Percentiles rank a stretch among this genome's conserved stretches.
phyloP scores from a whole-genome alignment of 2,113 vertebrate species.

The cattle (Bos taurus) region DNA sequence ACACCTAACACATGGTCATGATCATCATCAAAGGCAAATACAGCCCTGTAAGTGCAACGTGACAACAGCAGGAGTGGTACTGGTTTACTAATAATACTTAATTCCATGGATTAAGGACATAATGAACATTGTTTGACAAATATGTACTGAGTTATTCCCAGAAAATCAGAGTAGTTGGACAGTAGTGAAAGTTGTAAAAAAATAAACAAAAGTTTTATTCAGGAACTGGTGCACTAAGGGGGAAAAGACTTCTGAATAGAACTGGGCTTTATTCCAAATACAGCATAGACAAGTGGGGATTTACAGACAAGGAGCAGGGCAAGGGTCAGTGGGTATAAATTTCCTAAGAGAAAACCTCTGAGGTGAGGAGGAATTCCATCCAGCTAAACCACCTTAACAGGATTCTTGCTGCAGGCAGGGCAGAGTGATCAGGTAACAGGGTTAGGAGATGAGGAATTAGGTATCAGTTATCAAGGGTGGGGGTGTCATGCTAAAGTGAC shows the following conservation, averaged over 20 bases:
- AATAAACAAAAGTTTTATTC: background rate
- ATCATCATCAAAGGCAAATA: slow-evolving; percentile 22
- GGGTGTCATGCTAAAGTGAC: background rate
- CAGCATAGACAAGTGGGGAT: background rate
- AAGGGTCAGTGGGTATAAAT: background rate
- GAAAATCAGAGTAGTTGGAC: background rate
- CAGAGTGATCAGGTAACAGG: background rate
- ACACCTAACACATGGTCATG: background rate
- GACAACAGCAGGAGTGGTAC: background rate
- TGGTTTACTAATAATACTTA: background rate
- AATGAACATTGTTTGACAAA: slow-evolving; percentile 27
- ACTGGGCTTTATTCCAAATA: background rate
- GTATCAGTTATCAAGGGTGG: rapidly evolving
- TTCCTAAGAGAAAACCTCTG: background rate
- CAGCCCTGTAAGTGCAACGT: background rate
- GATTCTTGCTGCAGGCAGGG: background rate
- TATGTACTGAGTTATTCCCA: background rate
- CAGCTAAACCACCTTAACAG: background rate
- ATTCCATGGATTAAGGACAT: background rate
- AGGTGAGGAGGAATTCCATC: background rate
- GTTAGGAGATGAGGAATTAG: background rate
- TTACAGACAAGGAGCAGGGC: background rate
- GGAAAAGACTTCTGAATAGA: background rate
- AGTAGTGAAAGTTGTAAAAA: background rate
- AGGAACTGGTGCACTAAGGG: background rate